phyloP scores from a whole-genome alignment of 2,888 invertebrate genomes.

The Graphium colonna region DNA sequence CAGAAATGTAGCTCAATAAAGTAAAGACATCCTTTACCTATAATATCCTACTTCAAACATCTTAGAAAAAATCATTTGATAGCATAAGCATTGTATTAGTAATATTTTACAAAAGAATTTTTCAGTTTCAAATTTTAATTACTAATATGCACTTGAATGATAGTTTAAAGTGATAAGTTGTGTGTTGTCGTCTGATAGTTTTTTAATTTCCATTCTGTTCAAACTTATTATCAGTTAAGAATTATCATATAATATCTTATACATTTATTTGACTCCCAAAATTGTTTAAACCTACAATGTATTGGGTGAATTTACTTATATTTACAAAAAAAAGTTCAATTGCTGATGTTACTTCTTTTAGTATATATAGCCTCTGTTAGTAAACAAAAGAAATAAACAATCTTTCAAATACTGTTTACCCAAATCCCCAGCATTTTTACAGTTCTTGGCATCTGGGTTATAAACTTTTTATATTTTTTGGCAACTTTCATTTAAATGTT shows the following conservation, averaged over 20 bases:
- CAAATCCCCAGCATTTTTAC: constrained; percentile 19
- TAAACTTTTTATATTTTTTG: constrained; percentile 56
- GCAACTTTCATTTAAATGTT: constrained; percentile 68
- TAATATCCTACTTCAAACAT: no score
- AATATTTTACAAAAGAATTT: constrained; percentile 4
- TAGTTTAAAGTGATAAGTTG: no score
- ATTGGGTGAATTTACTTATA: no score
- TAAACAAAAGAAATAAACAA: constrained; percentile 31
- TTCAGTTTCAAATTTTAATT: not conserved
- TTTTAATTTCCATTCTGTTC: no score
- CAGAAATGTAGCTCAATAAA: no score
- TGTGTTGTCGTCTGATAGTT: no score
- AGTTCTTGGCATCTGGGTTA: constrained; percentile 40
- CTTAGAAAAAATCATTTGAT: no score
- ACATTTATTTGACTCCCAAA: not conserved
- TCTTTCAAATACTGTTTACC: constrained; percentile 7
- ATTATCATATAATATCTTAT: not conserved
- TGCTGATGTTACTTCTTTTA: not conserved
- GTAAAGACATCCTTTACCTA: no score
- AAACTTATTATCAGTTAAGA: not conserved
- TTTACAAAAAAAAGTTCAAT: not conserved
- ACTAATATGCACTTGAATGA: no score
- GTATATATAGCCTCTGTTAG: constrained; percentile 28
- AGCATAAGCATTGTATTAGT: no score
- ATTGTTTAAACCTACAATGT: not conserved